phyloP scores from a whole-genome alignment of 2,113 vertebrate genomes.

The Apteryx mantelli region DNA sequence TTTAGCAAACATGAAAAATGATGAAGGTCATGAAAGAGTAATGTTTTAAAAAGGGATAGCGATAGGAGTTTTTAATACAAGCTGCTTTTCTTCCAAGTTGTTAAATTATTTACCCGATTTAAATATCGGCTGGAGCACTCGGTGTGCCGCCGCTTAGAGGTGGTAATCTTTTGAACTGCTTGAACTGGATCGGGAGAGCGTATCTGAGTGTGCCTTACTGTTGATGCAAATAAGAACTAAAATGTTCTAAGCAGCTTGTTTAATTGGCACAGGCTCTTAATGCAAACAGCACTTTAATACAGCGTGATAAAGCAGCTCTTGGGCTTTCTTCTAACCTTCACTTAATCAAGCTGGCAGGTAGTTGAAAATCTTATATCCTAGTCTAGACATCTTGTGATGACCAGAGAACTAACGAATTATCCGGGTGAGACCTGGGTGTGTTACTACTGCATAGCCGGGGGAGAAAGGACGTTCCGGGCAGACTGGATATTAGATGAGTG shows the following conservation, averaged over 20 bases:
- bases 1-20: not conserved
- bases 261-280: not conserved
- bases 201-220: not conserved
- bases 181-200: not conserved
- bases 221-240: not conserved
- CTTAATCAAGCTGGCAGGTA: constrained; percentile 37
- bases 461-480: not conserved
- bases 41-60: not conserved
- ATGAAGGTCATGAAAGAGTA: not conserved
- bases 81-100: not conserved
- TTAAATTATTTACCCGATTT: not conserved
- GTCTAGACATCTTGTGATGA: constrained; percentile 60
- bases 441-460: not conserved
- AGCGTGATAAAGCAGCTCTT: constrained; percentile 12
- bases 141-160: not conserved
- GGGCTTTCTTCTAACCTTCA: constrained; percentile 44
- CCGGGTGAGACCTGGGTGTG: not conserved
- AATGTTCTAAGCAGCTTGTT: not conserved
- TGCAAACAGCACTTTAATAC: not conserved
- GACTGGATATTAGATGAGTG: not conserved
- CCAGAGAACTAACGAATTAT: not conserved
- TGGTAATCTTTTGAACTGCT: not conserved
- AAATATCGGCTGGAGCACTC: not conserved
- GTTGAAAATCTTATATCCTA: constrained; percentile 35
- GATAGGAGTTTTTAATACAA: not conserved